Percentiles rank a stretch among this genome's conserved stretches.
Conservation (phyloP, 2,113 vertebrate genomes). For the Dascyllus trimaculatus region DNA sequence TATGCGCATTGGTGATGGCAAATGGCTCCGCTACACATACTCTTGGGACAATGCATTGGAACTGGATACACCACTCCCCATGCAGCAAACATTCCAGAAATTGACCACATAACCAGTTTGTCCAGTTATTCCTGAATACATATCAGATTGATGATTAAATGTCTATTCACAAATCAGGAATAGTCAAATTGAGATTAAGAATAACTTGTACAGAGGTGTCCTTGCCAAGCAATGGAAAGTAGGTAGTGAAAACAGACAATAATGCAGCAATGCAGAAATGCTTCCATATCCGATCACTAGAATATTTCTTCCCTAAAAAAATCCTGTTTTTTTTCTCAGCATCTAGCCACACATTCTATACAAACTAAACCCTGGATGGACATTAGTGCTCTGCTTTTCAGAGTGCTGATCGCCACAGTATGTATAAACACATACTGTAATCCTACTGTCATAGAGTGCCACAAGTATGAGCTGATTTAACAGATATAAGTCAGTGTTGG, state of each 20-base stretch:
- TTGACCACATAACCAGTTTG: conserved; percentile 23
- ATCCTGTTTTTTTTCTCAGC: background rate
- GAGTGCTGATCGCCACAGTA: too few relatives aligned
- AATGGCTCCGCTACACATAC: background rate
- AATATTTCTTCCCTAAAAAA: background rate
- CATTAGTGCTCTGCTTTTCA: background rate
- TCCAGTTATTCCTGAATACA: conserved; percentile 8
- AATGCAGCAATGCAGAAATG: background rate
- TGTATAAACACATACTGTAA: background rate
- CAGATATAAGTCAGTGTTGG: background rate
- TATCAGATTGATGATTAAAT: background rate
- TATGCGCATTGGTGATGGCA: background rate
- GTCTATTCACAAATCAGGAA: conserved; percentile 1
- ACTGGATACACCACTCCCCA: background rate
- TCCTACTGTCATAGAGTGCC: background rate
- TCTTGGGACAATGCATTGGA: background rate
- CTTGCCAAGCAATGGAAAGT: background rate
- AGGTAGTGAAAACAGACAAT: background rate
- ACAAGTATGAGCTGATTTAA: background rate
- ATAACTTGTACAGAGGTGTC: background rate
- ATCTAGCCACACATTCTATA: background rate
- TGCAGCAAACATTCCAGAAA: background rate
- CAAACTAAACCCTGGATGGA: background rate
- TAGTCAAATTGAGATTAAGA: conserved; percentile 6
- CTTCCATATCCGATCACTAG: background rate